phyloP scores from a whole-genome alignment of 2,113 vertebrate species.

The Prinia subflava region DNA sequence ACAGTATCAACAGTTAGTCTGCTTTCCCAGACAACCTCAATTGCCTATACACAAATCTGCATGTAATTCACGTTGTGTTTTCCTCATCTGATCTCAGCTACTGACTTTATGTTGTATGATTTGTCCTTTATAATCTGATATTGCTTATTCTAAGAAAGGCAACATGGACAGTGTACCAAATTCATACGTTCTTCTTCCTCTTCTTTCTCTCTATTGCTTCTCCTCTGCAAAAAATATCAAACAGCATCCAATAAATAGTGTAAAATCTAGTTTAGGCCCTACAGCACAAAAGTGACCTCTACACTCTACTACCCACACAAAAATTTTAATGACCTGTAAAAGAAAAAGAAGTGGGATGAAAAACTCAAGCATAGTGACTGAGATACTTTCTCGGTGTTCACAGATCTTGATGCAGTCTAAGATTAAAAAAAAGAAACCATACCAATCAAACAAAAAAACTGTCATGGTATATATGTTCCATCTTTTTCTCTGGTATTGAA shows the following conservation, averaged over 20 bases:
- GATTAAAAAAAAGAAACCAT: background rate
- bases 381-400: background rate
- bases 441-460: background rate
- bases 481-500: background rate
- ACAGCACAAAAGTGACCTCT: background rate
- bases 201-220: background rate
- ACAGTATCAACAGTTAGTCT: background rate
- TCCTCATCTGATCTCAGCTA: background rate
- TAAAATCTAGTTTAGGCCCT: background rate
- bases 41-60: background rate
- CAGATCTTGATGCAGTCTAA: background rate
- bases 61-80: background rate
- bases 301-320: background rate
- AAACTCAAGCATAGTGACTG: background rate
- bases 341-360: background rate
- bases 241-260: background rate
- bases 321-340: background rate
- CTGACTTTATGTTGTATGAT: background rate
- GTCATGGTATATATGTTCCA: background rate
- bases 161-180: background rate
- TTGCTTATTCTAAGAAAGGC: background rate
- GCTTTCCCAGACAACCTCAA: background rate
- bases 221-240: background rate
- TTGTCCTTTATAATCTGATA: background rate
- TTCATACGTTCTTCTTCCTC: background rate